Percentiles rank a stretch among this genome's conserved stretches.
phyloP scores from a whole-genome alignment of 2,888 invertebrate species.

The Halictus ligatus region DNA sequence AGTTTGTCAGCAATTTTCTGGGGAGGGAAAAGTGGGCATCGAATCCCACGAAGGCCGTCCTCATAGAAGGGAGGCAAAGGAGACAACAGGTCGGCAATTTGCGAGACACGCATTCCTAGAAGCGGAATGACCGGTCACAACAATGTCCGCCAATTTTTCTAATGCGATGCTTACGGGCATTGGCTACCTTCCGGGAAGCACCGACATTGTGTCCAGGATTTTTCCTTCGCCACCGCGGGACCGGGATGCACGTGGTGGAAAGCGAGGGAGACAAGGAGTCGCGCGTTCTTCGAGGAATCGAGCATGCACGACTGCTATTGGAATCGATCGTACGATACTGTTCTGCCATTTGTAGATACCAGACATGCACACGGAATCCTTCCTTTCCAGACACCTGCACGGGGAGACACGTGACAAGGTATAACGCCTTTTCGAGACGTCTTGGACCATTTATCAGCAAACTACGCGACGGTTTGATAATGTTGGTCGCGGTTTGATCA shows the following conservation, averaged over 20 bases:
- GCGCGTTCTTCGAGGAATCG: conserved; percentile 60
- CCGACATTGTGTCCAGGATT: conserved; percentile 73
- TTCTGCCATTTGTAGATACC: conserved; percentile 64
- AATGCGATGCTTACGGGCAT: conserved; percentile 70
- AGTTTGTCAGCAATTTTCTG: background rate
- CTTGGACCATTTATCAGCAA: background rate
- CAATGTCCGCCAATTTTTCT: conserved; percentile 75
- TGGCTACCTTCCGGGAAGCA: conserved; percentile 73
- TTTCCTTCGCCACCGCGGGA: conserved; percentile 50
- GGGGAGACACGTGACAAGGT: conserved; percentile 28
- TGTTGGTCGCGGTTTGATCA: background rate
- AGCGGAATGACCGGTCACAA: conserved; percentile 72
- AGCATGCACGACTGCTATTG: conserved; percentile 64
- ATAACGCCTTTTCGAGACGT: conserved; percentile 48
- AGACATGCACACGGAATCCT: conserved; percentile 31
- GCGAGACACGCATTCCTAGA: conserved; percentile 75
- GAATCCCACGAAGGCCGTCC: conserved; percentile 19
- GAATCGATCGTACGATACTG: conserved; percentile 64
- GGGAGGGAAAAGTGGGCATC: background rate
- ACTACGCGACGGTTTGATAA: background rate
- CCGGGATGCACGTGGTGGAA: conserved; percentile 60
- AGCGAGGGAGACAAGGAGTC: conserved; percentile 57
- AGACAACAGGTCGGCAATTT: conserved; percentile 71
- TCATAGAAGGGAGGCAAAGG: conserved; percentile 13
- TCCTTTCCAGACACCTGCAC: conserved; percentile 37